Evolutionary conservation across 2,797 vertebrate genomes (phyloP), one percentile per base, ranked within the genome.

Genomic region (Streptopelia turtur): DNA sequence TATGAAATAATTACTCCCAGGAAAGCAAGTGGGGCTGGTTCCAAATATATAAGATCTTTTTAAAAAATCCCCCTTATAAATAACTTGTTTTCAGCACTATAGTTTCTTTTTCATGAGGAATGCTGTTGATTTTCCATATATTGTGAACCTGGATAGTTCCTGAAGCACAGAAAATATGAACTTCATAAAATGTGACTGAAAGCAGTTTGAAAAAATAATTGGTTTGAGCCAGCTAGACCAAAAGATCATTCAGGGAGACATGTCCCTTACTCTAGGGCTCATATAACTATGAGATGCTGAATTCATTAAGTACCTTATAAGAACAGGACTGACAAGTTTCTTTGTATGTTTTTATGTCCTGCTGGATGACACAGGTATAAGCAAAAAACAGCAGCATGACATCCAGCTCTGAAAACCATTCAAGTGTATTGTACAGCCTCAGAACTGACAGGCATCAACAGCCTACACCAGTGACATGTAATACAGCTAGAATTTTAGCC

Each of bases 1-100:
- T 93, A 65, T 87, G 71, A 94, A 95, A 77, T 68, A 84, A 30
- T 79, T 90, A 57, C 79, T 88, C 45, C 52, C 69, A 39, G 4
- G 30, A 88, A 90, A 91, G 17, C 25, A 78, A 75, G 24, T 63
- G 14, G 27, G 9, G 31, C 10, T 49, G 7, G 27, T 74, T 91
- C 20, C 60, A 82, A 83, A 49, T 31, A 53, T 65, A 84, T 87
- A 71, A 59, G 76, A 47, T 16, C 13, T 21, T 74, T 49, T 13
- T 7, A 10, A 78, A 68, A 22, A 61, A 59, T 61, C 6, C 2
- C 24, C 14, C 43, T 91, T 70, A 47, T 13, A 59, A 72, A 70
- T 83, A 71, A 72, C 15, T 37, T 50, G 5, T 6, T 93, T 90
- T 75, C 16, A n/a, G 13, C 37, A 8, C 25, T 37, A 7, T 37